Conservation (phyloP, 1,140 invertebrate species). For the Agrypnia vestita region DNA sequence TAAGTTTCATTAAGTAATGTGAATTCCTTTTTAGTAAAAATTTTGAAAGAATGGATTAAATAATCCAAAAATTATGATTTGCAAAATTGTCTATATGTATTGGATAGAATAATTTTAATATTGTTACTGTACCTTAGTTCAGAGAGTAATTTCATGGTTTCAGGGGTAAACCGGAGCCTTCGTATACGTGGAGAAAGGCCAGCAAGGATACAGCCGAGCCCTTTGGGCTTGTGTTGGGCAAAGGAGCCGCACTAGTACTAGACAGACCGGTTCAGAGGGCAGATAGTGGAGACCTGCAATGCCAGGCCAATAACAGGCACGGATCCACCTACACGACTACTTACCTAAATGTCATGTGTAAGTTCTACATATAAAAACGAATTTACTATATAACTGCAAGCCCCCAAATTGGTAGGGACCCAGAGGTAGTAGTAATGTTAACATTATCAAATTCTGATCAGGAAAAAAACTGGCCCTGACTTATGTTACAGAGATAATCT, state of each 20-base stretch:
- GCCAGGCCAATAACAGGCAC: slow-evolving; percentile 84
- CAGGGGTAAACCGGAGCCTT: slow-evolving; percentile 58
- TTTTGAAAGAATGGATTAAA: not conserved
- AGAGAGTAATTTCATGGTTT: slow-evolving; percentile 55
- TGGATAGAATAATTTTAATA: not conserved
- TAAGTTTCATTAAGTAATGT: no score
- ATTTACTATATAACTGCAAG: no score
- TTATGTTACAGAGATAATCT: no score
- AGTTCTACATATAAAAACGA: slow-evolving; percentile 67
- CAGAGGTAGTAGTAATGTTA: no score
- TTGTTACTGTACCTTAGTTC: not conserved
- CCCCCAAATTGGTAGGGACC: no score
- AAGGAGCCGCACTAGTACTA: slow-evolving; percentile 74
- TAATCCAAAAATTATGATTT: no score
- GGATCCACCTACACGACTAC: slow-evolving; percentile 79
- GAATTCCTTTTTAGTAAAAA: not conserved
- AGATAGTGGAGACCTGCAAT: slow-evolving; percentile 82
- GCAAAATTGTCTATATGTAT: no score
- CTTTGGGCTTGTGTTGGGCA: slow-evolving; percentile 65
- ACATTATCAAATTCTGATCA: no score
- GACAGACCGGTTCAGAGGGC: slow-evolving; percentile 75
- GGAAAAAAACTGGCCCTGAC: no score
- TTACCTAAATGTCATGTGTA: slow-evolving; percentile 86
- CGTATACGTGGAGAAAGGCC: slow-evolving; percentile 50
- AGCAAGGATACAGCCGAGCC: slow-evolving; percentile 10